These are phyloP conservation scores for Paralvinella palmiformis DNA, from an alignment of 1,140 invertebrate species.

Conservation along the genomic window DNA sequence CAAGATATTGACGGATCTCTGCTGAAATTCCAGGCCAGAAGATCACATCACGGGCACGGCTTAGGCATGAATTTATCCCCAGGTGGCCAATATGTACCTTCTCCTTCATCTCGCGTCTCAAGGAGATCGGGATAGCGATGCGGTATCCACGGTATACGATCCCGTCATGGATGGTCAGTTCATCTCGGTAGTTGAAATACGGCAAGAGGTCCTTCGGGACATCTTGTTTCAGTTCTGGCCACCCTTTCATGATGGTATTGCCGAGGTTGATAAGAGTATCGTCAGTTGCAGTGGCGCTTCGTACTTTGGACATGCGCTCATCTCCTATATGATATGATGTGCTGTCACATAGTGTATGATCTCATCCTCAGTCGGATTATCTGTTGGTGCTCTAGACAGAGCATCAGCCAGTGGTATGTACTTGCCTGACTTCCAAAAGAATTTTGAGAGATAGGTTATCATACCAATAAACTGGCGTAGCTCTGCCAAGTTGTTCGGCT, in stretches of 20 bases:
- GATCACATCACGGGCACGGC: neutral
- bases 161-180: neutral
- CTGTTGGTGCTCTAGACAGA: neutral
- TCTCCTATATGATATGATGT: neutral
- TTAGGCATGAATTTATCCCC: neutral
- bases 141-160: neutral
- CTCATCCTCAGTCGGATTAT: neutral
- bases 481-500: conserved; percentile 36
- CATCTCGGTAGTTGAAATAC: neutral
- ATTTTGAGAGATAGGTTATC: conserved; percentile 46
- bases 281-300: neutral
- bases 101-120: neutral
- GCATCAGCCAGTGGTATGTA: neutral
- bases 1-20: neutral
- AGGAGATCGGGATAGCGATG: neutral
- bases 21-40: neutral
- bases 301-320: neutral
- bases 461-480: conserved; percentile 44
- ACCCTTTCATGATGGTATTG: neutral
- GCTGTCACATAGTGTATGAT: neutral
- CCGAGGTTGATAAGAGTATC: neutral
- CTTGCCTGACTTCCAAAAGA: conserved; percentile 22
- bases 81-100: neutral
- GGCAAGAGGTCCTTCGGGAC: neutral
- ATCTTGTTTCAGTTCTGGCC: neutral